These are phyloP conservation scores for Drosophila asahinai DNA, from an alignment of 1,140 invertebrate genomes.

Conservation along the genomic window DNA sequence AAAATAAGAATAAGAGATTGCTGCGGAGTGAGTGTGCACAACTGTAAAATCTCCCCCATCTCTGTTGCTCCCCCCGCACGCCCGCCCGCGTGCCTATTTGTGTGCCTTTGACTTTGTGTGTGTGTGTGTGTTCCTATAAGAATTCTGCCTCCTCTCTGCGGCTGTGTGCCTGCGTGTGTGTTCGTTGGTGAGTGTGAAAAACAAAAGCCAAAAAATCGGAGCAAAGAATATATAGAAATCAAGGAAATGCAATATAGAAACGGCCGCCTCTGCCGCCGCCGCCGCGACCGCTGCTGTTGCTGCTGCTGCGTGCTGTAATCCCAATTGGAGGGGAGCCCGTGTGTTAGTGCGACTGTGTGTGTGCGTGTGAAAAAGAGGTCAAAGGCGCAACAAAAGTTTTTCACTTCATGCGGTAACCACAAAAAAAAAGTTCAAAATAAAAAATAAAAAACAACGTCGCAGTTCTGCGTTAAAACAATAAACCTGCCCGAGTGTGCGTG, in stretches of 20 bases:
- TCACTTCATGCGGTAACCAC: conserved; percentile 63
- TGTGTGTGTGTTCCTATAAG: conserved; percentile 11
- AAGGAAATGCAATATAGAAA: conserved; percentile 77
- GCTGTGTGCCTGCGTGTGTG: conserved; percentile 29
- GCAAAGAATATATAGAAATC: conserved; percentile 59
- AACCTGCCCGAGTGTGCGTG: conserved; percentile 43
- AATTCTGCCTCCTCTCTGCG: conserved; percentile 18
- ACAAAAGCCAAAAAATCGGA: conserved; percentile 74
- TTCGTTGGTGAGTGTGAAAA: conserved; percentile 59
- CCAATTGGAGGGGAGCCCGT: conserved; percentile 32
- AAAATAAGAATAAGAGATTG: conserved; percentile 44
- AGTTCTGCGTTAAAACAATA: conserved; percentile 79
- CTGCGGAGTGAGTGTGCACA: conserved; percentile 73
- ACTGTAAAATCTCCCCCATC: conserved; percentile 35
- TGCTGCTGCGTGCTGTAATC: conserved; percentile 60
- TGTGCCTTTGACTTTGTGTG: conserved; percentile 23
- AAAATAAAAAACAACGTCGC: conserved; percentile 74
- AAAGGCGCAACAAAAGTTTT: conserved; percentile 77
- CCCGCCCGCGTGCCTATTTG: conserved; percentile 32
- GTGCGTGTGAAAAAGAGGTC: conserved; percentile 74
- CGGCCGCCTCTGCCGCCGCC: conserved; percentile 29
- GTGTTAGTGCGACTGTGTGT: conserved; percentile 14
- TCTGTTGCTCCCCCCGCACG: conserved; percentile 30
- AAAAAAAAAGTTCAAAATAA: conserved; percentile 55
- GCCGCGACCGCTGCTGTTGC: conserved; percentile 17